These are phyloP conservation scores for Chorisops tibialis DNA, from an alignment of 2,888 invertebrate genomes.

Conservation along the genomic window DNA sequence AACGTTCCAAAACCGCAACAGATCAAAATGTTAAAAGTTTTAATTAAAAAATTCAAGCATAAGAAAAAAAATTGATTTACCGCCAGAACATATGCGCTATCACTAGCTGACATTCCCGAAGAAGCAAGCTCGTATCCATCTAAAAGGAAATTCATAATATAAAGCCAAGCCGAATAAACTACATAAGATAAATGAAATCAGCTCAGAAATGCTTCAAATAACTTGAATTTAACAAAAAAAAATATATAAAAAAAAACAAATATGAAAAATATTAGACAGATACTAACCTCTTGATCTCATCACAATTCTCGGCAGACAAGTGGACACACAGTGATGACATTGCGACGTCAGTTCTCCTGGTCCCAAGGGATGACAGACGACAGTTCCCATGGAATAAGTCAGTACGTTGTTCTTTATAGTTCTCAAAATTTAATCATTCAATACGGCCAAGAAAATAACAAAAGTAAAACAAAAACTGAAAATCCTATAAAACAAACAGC, in stretches of 20 bases:
- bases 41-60: not conserved
- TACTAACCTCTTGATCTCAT: slow-evolving; percentile 12
- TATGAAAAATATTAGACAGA: not conserved
- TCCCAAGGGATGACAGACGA: slow-evolving; percentile 36
- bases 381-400: slow-evolving; percentile 35
- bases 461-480: no score
- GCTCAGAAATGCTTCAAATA: no score
- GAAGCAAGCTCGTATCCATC: slow-evolving; percentile 18
- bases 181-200: no score
- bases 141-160: not conserved
- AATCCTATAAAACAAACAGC: no score
- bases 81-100: slow-evolving; percentile 24
- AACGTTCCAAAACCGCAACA: not conserved
- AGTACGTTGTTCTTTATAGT: not conserved
- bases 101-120: slow-evolving; percentile 6
- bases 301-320: slow-evolving; percentile 35
- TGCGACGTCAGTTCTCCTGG: slow-evolving; percentile 35
- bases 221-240: no score
- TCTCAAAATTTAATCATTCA: no score
- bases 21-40: not conserved
- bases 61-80: slow-evolving; percentile 20
- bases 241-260: not conserved
- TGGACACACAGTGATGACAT: slow-evolving; percentile 36
- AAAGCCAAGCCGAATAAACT: no score
- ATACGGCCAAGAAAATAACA: no score